Conservation (phyloP, 2,113 vertebrate genomes). For the Pterocles orientalis region DNA sequence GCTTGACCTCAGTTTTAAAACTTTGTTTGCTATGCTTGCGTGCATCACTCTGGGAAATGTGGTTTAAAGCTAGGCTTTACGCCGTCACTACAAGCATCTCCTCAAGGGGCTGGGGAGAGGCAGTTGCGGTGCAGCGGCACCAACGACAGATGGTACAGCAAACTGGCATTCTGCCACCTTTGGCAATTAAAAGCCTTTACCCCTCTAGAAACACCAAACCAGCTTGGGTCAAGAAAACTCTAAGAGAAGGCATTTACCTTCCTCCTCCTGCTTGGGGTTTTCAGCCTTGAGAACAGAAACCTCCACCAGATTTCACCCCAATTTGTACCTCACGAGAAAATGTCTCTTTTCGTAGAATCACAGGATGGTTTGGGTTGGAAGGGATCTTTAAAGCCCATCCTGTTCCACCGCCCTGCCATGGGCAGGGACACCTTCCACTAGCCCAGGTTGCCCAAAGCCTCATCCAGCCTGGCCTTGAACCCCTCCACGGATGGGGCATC, state of each 20-base stretch:
- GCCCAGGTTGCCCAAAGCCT: neutral
- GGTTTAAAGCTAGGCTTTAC: neutral
- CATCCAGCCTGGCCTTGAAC: neutral
- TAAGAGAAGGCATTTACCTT: neutral
- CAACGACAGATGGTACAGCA: accelerated
- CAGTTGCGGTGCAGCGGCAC: neutral
- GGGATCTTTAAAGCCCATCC: too few relatives aligned
- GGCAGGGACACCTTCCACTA: neutral
- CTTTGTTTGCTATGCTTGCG: neutral
- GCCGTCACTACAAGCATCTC: neutral
- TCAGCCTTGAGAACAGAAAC: neutral
- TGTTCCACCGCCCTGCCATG: neutral
- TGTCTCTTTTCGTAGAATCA: neutral
- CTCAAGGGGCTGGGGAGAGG: neutral
- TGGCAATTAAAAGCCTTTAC: neutral
- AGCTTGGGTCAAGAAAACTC: neutral
- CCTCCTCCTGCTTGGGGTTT: neutral
- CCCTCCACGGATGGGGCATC: neutral
- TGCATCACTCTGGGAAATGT: accelerated
- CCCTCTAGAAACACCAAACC: neutral
- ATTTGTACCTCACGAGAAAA: neutral
- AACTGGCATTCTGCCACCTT: neutral
- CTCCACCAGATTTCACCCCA: neutral
- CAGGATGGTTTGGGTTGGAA: neutral
- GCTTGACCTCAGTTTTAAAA: neutral